phyloP scores from a whole-genome alignment of 2,888 invertebrate species.

The Serripes groenlandicus region DNA sequence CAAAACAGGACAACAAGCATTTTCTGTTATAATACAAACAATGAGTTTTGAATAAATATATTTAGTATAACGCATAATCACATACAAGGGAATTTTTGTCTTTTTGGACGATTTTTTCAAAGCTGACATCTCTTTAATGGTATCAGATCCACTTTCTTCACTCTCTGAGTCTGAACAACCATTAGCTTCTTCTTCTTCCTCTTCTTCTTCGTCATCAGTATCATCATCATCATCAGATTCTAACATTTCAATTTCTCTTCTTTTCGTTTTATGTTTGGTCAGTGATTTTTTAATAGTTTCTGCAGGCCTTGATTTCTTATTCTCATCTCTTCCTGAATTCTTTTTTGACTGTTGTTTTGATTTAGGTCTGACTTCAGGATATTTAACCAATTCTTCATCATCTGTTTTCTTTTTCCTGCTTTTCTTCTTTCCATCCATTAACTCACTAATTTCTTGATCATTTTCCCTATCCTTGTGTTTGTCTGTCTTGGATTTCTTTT shows the following conservation, averaged over 20 bases:
- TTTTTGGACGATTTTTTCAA: background rate
- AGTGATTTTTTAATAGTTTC: background rate
- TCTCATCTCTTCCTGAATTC: background rate
- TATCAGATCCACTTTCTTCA: background rate
- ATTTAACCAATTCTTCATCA: background rate
- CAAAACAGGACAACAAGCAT: no score
- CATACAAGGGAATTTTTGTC: conserved; percentile 9
- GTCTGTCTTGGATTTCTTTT: background rate
- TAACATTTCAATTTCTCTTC: background rate
- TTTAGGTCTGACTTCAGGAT: background rate
- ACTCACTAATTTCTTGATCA: background rate
- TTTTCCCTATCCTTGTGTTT: background rate
- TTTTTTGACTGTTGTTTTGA: background rate
- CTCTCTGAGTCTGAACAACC: background rate
- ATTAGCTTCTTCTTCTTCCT: conserved; percentile 11
- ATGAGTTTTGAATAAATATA: no score
- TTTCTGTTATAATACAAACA: no score
- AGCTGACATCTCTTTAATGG: background rate
- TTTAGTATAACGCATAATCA: background rate
- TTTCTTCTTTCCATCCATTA: background rate
- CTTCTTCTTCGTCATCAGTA: background rate
- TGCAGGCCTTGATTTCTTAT: background rate
- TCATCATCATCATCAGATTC: conserved; percentile 12
- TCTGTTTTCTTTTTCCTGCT: background rate
- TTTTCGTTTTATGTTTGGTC: background rate